Base-by-base conservation (phyloP, 23 tunicate genomes). In the Clavelina lepadiformis region DNA sequence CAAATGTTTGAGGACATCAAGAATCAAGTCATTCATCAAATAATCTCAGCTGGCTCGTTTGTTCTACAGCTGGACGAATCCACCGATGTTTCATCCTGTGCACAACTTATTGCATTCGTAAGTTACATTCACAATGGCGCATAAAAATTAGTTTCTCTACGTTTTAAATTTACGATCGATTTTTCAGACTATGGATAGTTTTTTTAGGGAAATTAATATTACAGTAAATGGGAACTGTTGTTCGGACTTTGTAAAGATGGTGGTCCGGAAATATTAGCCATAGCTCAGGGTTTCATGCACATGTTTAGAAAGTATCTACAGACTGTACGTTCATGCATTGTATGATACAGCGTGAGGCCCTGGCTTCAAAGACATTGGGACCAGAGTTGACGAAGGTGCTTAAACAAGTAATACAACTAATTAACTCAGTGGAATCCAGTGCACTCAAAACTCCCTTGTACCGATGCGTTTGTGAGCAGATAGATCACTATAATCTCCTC, bases 361-460 rank as follows among this genome's bases (percentile, higher is more conserved):
- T 53, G 59, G 59, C 21, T 53, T 53, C 59, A 53, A 53, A 13
- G 21, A 53, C 59, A 53, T 53, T 53, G 59, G 21, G 21, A 53
- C 59, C 21, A 8, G 59, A n/a, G 15, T 53, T 53, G 22, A n/a
- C 59, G 21, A n/a, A 13, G 22, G 59, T 53, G 59, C 72, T 66
- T 46, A 46, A 25, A 27, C 72, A 66, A 66, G 72, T 66, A 28
- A 36, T 46, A 66, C 28, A 46, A 25, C 56, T 66, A 35, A 28
- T 66, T 66, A 46, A 66, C 72, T 26, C 57, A 66, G 35, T 66
- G 47, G 47, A 66, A 66, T 66, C 72, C 72, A 66, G 56, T 46
- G 72, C 57, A 66, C 72, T 66, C 57, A 66, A 66, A 22, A 66
- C 72, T 66, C 56, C 57, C 72, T 46, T 66, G 44, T 66, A 26